Percentiles rank a stretch among this genome's conserved stretches.
These are phyloP conservation scores for Branchipolynoe longqiensis DNA, from an alignment of 2,888 invertebrate genomes.

Conservation along the genomic window DNA sequence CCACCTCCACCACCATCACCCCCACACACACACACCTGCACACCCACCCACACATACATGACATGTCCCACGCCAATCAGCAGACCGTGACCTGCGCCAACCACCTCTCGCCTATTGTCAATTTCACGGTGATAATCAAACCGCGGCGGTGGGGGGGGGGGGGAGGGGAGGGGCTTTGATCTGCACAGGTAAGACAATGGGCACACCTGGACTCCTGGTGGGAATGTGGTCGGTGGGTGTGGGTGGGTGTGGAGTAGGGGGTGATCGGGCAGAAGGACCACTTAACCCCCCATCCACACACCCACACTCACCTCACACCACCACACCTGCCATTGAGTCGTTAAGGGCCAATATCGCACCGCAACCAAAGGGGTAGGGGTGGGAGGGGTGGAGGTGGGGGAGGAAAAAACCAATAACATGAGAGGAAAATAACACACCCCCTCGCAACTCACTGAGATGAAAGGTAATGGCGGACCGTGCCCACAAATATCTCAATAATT, in stretches of 20 bases:
- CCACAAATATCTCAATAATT: slow-evolving; percentile 9
- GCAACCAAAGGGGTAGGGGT: background rate
- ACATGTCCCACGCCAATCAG: slow-evolving; percentile 39
- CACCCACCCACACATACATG: no score
- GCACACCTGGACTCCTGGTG: slow-evolving; percentile 40
- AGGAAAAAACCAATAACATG: slow-evolving; percentile 13
- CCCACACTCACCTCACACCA: background rate
- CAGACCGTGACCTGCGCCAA: slow-evolving; percentile 3
- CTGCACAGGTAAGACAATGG: slow-evolving; percentile 50
- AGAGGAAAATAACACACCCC: slow-evolving; percentile 1
- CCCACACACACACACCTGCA: no score
- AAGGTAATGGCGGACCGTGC: background rate
- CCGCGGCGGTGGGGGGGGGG: no score
- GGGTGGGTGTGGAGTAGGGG: slow-evolving; percentile 1
- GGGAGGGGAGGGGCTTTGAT: slow-evolving; percentile 20
- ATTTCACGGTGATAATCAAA: slow-evolving; percentile 47
- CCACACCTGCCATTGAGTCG: slow-evolving; percentile 7
- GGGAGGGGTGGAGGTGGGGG: background rate
- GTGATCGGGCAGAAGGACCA: background rate
- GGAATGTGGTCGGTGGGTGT: background rate
- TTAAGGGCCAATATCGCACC: slow-evolving; percentile 51
- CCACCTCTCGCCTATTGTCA: slow-evolving; percentile 2
- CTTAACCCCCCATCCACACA: slow-evolving; percentile 2
- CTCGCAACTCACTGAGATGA: background rate
- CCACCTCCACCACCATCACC: no score